These are phyloP conservation scores for Platycnemis pennipes DNA, from an alignment of 2,888 invertebrate species.

Conservation along the genomic window DNA sequence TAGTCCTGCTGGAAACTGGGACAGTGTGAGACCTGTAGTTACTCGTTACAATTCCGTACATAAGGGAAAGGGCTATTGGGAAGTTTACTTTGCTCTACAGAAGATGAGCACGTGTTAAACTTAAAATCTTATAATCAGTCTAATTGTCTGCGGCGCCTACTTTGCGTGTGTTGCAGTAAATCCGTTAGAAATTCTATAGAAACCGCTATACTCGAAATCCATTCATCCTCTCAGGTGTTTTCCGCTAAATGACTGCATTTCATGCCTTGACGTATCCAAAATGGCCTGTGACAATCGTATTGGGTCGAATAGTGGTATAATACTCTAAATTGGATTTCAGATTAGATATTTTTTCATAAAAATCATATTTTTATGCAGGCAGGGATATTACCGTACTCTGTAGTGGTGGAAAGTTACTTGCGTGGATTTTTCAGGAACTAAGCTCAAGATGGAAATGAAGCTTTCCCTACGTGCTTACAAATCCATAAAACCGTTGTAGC, in stretches of 20 bases:
- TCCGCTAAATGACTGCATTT: not conserved
- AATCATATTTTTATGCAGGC: not conserved
- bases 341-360: not conserved
- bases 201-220: not conserved
- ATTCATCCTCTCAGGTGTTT: not conserved
- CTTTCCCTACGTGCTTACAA: too few relatives aligned
- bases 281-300: not conserved
- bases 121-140: not conserved
- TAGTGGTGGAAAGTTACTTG: too few relatives aligned
- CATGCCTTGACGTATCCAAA: not conserved
- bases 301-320: not conserved
- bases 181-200: too few relatives aligned
- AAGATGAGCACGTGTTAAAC: not conserved
- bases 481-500: too few relatives aligned
- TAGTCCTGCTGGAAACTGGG: constrained; percentile 3
- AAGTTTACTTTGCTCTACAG: not conserved
- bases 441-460: too few relatives aligned
- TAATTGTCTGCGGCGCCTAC: not conserved
- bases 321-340: not conserved
- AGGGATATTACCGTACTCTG: not conserved
- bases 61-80: not conserved
- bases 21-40: not conserved
- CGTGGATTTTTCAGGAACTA: too few relatives aligned
- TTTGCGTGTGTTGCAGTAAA: not conserved
- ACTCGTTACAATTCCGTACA: not conserved